Percentiles rank a stretch among this genome's conserved stretches.
Evolutionary conservation across 2,113 vertebrate species (phyloP).

Genomic region (Gasterosteus aculeatus): DNA sequence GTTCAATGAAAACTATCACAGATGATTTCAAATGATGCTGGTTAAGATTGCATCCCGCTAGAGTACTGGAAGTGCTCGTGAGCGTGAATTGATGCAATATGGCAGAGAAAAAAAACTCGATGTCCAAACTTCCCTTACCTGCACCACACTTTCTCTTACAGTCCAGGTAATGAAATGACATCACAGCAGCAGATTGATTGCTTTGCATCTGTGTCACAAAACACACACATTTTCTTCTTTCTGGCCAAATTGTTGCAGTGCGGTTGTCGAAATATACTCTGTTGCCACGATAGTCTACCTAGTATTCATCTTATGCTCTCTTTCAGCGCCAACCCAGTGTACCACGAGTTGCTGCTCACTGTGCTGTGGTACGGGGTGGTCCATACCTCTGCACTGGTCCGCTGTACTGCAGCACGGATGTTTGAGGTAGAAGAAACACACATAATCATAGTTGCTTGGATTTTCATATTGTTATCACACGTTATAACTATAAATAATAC

Average conservation of each 20-base stretch:
- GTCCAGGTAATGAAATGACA: not conserved
- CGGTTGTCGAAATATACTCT: not conserved
- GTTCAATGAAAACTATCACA: not conserved
- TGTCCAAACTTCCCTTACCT: not conserved
- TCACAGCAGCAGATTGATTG: not conserved
- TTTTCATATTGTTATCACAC: not conserved
- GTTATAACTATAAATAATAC: not conserved
- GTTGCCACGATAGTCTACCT: not conserved
- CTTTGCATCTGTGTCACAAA: not conserved
- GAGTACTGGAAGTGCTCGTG: not conserved
- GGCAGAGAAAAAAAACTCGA: not conserved
- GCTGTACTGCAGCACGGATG: slow-evolving; percentile 97
- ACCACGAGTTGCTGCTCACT: slow-evolving; percentile 94
- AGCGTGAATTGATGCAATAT: not conserved
- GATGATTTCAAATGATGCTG: not conserved
- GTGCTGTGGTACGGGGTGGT: slow-evolving; percentile 99
- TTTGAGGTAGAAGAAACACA: slow-evolving; percentile 90
- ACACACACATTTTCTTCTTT: not conserved
- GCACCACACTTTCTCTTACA: not conserved
- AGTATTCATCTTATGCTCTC: slow-evolving; percentile 19
- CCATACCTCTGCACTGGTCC: slow-evolving; percentile 96
- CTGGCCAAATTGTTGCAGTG: not conserved
- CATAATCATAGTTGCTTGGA: not conserved
- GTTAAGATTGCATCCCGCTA: not conserved
- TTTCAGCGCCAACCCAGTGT: slow-evolving; percentile 94